Percentiles rank a stretch among this genome's conserved stretches.
Conservation (phyloP, 2,888 invertebrate genomes). For the Molorchus minor region DNA sequence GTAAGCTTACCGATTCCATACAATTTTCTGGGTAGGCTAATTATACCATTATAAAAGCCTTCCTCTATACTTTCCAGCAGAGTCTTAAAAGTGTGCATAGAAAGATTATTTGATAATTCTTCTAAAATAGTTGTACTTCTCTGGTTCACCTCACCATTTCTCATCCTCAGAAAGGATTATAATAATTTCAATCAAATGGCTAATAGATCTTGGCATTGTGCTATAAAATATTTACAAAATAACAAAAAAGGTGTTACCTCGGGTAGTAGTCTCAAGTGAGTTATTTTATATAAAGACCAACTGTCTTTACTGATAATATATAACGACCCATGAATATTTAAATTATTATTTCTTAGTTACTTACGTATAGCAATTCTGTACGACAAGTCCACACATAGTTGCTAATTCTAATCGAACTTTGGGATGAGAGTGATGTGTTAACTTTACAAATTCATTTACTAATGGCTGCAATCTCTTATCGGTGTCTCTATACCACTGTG, state of each 20-base stretch:
- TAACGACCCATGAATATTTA: too few relatives aligned
- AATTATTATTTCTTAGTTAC: too few relatives aligned
- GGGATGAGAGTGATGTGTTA: conserved; percentile 70
- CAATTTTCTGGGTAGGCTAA: conserved; percentile 72
- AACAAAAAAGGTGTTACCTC: too few relatives aligned
- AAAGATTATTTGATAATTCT: conserved; percentile 62
- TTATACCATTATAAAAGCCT: conserved; percentile 69
- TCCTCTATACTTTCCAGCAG: conserved; percentile 69
- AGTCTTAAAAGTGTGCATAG: conserved; percentile 56
- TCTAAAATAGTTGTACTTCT: conserved; percentile 58
- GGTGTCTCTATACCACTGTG: conserved; percentile 69
- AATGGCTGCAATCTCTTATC: conserved; percentile 67
- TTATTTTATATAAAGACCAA: too few relatives aligned
- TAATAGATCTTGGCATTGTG: conserved; percentile 70
- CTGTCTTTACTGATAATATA: too few relatives aligned
- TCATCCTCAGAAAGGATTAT: conserved; percentile 76
- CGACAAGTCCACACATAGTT: conserved; percentile 67
- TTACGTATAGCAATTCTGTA: conserved; percentile 70
- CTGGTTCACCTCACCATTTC: conserved; percentile 64
- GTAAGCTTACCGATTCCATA: conserved; percentile 70
- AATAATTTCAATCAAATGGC: conserved; percentile 73
- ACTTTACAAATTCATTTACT: conserved; percentile 64
- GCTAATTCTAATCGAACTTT: conserved; percentile 72
- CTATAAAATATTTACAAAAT: conserved; percentile 58
- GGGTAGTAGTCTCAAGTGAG: too few relatives aligned